Evolutionary conservation across 2,888 invertebrate genomes (phyloP).

Genomic region (Steromphala cineraria): DNA sequence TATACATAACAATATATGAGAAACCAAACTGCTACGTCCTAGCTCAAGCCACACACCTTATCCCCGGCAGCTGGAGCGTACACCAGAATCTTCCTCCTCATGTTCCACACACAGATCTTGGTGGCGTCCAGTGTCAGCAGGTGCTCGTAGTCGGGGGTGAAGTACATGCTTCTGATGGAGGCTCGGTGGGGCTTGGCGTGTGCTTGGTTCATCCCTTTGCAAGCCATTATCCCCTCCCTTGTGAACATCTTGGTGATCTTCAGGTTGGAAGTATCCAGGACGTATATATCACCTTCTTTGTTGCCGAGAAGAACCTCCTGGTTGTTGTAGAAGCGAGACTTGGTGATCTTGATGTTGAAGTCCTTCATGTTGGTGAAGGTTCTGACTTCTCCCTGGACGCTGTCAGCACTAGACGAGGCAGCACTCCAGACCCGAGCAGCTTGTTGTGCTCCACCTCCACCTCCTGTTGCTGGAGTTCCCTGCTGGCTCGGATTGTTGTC

Average conservation of each 20-base stretch:
- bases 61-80: not conserved
- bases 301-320: constrained; percentile 4
- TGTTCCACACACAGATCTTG: constrained; percentile 14
- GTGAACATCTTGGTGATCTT: not conserved
- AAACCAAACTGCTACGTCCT: too few species aligned
- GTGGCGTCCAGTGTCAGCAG: not conserved
- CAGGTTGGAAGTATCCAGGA: not conserved
- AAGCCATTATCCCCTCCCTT: not conserved
- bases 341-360: not conserved
- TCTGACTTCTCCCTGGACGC: not conserved
- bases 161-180: not conserved
- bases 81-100: not conserved
- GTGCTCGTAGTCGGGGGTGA: not conserved
- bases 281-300: not conserved
- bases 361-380: not conserved
- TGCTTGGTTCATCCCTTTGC: not conserved
- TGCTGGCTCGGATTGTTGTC: not conserved
- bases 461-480: not conserved
- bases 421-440: not conserved
- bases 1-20: too few species aligned
- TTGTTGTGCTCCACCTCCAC: not conserved
- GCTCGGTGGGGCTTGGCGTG: constrained; percentile 5
- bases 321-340: not conserved
- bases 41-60: not conserved
- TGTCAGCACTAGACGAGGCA: not conserved